Percentiles rank a stretch among this genome's conserved stretches.
Evolutionary conservation across 1,140 invertebrate genomes (phyloP).

Genomic region (Anthonomus grandis): DNA sequence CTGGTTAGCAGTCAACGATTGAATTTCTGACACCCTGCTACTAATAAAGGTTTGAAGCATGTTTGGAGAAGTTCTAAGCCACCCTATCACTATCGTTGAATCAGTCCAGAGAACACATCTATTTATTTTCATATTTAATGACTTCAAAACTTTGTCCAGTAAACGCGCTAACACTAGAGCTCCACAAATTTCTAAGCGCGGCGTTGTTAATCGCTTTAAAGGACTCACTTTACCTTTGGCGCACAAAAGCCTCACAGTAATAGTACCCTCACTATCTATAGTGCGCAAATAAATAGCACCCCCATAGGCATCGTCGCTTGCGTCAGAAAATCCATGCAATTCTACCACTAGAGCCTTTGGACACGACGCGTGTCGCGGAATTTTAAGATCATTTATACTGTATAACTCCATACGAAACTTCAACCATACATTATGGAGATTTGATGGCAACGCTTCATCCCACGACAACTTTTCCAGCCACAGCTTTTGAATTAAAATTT

Average conservation of each 20-base stretch:
- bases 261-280: not conserved
- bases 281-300: slow-evolving; percentile 40
- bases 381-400: not conserved
- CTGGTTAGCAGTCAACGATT: not conserved
- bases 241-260: slow-evolving; percentile 1
- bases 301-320: slow-evolving; percentile 41
- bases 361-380: slow-evolving; percentile 3
- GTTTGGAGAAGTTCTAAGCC: slow-evolving; percentile 31
- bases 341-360: slow-evolving; percentile 16
- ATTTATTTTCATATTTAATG: slow-evolving; percentile 1
- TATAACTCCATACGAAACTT: slow-evolving; percentile 1
- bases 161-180: slow-evolving; percentile 2
- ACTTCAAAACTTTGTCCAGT: not conserved
- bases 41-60: slow-evolving; percentile 35
- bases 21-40: slow-evolving; percentile 21
- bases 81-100: slow-evolving; percentile 15
- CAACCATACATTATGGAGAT: slow-evolving; percentile 4
- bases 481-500: slow-evolving; percentile 41
- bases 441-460: slow-evolving; percentile 32
- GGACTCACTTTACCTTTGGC: slow-evolving; percentile 6
- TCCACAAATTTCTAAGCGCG: slow-evolving; percentile 5
- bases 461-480: slow-evolving; percentile 38
- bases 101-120: slow-evolving; percentile 3
- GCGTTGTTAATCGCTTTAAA: not conserved
- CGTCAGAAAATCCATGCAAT: slow-evolving; percentile 45